Conservation (phyloP, 2,797 vertebrate genomes). For the Halcyon smyrnensis region DNA sequence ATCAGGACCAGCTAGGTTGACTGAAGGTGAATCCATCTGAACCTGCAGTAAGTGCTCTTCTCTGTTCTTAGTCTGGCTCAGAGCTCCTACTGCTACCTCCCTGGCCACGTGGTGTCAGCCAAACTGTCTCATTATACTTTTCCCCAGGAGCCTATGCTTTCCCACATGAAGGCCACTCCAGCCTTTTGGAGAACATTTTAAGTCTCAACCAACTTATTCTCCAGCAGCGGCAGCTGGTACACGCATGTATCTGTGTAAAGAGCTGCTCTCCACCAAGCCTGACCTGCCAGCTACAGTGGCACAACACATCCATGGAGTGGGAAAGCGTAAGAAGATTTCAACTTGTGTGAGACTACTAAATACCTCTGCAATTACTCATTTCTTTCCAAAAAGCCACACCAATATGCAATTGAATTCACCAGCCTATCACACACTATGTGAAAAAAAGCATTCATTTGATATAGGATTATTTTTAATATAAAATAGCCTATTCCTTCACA, state of each 20-base stretch:
- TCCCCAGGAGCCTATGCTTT: neutral
- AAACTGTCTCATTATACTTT: neutral
- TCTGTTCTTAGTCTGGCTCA: neutral
- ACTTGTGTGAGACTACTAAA: neutral
- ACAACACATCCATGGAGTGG: neutral
- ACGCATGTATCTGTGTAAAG: fast-evolving
- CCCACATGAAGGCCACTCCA: neutral
- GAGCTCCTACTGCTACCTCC: neutral
- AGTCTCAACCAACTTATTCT: neutral
- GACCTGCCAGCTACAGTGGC: neutral
- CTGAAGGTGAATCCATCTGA: neutral
- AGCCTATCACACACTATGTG: neutral
- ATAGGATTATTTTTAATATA: neutral
- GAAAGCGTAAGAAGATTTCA: neutral
- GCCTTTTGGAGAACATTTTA: neutral
- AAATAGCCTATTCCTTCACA: neutral
- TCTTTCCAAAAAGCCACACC: neutral
- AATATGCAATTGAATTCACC: neutral
- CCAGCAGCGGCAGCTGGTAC: neutral
- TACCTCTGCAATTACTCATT: neutral
- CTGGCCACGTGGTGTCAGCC: neutral
- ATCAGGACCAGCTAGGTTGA: neutral
- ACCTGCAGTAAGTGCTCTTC: neutral
- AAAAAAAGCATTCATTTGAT: neutral
- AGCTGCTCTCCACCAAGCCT: neutral